These are phyloP conservation scores for Liparis tanakae DNA, from an alignment of 2,797 vertebrate genomes.

Conservation along the genomic window DNA sequence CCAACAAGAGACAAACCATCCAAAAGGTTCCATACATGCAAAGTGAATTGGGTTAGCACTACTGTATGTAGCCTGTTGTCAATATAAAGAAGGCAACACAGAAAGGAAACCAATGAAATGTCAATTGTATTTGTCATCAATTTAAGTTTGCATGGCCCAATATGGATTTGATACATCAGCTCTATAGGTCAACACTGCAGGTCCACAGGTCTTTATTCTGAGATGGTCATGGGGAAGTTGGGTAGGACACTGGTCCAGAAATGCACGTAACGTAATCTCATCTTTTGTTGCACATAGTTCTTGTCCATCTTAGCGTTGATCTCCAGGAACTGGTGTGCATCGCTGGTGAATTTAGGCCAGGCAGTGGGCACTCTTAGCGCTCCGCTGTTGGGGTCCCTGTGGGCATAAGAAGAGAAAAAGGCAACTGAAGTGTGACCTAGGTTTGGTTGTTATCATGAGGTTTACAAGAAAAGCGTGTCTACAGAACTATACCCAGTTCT, in stretches of 20 bases:
- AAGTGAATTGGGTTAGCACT: not conserved
- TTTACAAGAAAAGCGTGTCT: not conserved
- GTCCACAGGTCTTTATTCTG: constrained; percentile 38
- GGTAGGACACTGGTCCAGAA: constrained; percentile 85
- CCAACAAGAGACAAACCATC: not conserved
- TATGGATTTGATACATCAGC: not conserved
- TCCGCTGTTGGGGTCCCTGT: constrained; percentile 90
- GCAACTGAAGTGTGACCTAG: not conserved
- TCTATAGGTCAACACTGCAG: not conserved
- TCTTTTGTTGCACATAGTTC: constrained; percentile 75
- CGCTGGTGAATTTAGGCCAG: constrained; percentile 83
- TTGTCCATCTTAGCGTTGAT: constrained; percentile 80
- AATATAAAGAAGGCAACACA: not conserved
- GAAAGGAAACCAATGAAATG: not conserved
- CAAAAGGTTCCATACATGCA: not conserved
- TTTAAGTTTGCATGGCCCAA: constrained; percentile 38
- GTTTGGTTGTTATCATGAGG: not conserved
- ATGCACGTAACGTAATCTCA: constrained; percentile 78
- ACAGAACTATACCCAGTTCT: constrained; percentile 85
- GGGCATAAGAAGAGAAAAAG: not conserved
- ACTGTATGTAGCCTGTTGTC: not conserved
- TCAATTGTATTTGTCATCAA: not conserved
- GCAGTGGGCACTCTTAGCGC: constrained; percentile 75
- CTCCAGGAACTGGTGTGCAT: constrained; percentile 81
- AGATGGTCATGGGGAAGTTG: constrained; percentile 26